Conservation (phyloP, 2,797 vertebrate species). For the Thamnophis elegans region DNA sequence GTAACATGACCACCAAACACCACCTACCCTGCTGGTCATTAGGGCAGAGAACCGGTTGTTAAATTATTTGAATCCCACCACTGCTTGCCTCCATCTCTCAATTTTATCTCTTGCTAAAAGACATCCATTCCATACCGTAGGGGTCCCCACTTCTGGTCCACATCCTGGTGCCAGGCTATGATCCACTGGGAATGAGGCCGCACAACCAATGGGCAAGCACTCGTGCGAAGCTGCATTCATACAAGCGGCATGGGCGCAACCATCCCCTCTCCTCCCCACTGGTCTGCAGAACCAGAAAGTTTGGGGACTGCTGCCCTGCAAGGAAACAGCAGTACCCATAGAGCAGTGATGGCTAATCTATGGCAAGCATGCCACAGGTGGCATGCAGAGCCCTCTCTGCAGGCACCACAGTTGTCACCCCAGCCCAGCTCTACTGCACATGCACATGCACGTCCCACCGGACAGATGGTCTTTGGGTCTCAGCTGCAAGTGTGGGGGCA, state of each 20-base stretch:
- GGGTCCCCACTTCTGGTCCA: background rate
- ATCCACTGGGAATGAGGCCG: background rate
- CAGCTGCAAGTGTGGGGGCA: too few species aligned
- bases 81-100: background rate
- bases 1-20: too few species aligned
- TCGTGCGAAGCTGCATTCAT: rapidly evolving
- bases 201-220: rapidly evolving
- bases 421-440: too few species aligned
- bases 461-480: too few species aligned
- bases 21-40: too few species aligned
- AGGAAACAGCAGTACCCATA: background rate
- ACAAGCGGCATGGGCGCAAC: background rate
- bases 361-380: too few species aligned
- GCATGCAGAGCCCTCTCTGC: too few species aligned
- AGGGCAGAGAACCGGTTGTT: too few species aligned
- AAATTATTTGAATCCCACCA: too few species aligned
- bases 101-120: background rate
- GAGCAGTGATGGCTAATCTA: background rate
- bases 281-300: background rate
- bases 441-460: too few species aligned
- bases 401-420: too few species aligned
- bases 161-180: background rate
- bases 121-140: background rate
- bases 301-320: background rate
- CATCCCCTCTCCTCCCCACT: background rate